These are phyloP conservation scores for Monomorium pharaonis DNA, from an alignment of 1,140 invertebrate genomes.

Conservation along the genomic window DNA sequence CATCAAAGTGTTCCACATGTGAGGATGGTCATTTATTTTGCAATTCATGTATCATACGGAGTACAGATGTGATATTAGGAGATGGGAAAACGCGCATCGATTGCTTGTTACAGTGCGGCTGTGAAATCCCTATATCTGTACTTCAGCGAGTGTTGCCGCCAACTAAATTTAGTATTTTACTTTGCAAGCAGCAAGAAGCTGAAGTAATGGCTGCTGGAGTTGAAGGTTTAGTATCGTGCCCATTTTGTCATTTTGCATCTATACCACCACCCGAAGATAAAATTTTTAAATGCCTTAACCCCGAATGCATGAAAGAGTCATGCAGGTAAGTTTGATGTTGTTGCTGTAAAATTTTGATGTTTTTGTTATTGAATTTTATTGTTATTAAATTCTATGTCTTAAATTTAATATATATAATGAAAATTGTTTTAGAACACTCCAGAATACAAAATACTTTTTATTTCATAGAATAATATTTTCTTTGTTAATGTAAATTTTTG, in stretches of 20 bases:
- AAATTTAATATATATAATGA: background rate
- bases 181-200: slow-evolving; percentile 85
- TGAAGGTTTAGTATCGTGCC: slow-evolving; percentile 87
- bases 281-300: slow-evolving; percentile 88
- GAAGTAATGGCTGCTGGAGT: slow-evolving; percentile 87
- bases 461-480: background rate
- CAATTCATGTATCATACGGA: background rate
- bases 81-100: slow-evolving; percentile 85
- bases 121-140: slow-evolving; percentile 82
- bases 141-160: slow-evolving; percentile 85
- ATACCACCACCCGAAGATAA: slow-evolving; percentile 87
- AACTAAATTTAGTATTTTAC: slow-evolving; percentile 86
- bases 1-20: slow-evolving; percentile 86
- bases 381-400: background rate
- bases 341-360: background rate
- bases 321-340: slow-evolving; percentile 83
- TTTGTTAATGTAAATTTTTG: background rate
- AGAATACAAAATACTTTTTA: background rate
- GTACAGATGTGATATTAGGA: slow-evolving; percentile 78
- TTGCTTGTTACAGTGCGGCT: slow-evolving; percentile 85
- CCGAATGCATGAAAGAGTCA: slow-evolving; percentile 88
- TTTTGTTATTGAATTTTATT: background rate
- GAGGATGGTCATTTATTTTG: slow-evolving; percentile 76
- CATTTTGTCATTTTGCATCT: slow-evolving; percentile 88
- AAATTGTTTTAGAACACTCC: background rate